Evolutionary conservation across 2,888 invertebrate genomes (phyloP), one percentile per base, ranked within the genome.

Genomic region (Saturnia japonica): DNA sequence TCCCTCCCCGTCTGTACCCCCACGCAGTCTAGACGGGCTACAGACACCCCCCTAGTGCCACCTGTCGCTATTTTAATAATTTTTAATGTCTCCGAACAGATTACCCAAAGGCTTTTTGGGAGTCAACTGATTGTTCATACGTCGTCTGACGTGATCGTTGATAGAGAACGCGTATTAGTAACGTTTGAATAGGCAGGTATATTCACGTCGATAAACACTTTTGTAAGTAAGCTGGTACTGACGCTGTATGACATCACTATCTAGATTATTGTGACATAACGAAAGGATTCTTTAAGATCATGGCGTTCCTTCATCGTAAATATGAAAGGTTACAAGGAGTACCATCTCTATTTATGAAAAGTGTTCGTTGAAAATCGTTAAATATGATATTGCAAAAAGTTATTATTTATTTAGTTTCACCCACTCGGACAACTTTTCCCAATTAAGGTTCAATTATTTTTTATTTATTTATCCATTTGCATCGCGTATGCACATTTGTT

Each of bases 11-110:
- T n/a, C 51, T 22, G 34, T 51, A 34, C 34, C 57, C 74, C 45
- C 57, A 28, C 54, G 28, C 43, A 25, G 75, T 74, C 75, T 74
- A 74, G 76, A 75, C 75, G 72, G 22, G 11, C 25, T 43, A 22
- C 40, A 76, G 73, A 73, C 74, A 28, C 25, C 67, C 42, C 40
- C 60, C 14, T n/a, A 45, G 16, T 43, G 62, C 42, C 62, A 43
- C 70, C 68, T 47, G 66, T 28, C 70, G 54, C 70, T 64, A 70
- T 73, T 73, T 72, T 69, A 70, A 25, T 57, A 57, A 62, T 70
- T 72, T 72, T 69, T 70, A 67, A 62, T 34, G 16, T 62, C 64
- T n/a, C 64, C 64, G 40, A 7, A 9, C 4, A n/a, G 40, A n/a
- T 64, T 64, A 40, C 19, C 19, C 2, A n/a, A n/a, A n/a, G 40